Evolutionary conservation across 2,888 invertebrate species (phyloP), one percentile per base, ranked within the genome.

Genomic region (Nemapogon koenigi): DNA sequence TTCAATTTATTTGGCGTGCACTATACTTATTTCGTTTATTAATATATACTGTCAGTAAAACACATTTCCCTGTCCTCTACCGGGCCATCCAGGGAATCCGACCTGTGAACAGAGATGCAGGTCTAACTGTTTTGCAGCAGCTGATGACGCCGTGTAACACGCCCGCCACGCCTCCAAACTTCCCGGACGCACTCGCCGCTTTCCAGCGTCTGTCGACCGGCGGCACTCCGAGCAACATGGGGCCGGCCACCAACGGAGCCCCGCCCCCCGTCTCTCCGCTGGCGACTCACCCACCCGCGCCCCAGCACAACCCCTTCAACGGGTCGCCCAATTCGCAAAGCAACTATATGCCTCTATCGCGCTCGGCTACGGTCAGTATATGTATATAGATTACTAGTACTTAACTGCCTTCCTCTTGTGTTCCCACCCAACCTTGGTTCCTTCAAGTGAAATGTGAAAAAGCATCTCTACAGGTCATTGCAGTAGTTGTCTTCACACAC

Each of bases 161-260:
- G 41, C 95, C 95, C 37, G 94, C 94, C 36, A 95, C 95, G 33
- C 95, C 94, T 32, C 94, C 95, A 19, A 94, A 94, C 70, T 95
- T 95, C 61, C 94, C 94, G 3, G 95, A 95, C 59, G 89, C 94
- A 16, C 76, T 95, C 45, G 81, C 91, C 45, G 93, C 94, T 38
- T 91, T 95, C 64, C 91, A 93, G 8, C 90, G 93, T 59, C 83
- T 94, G 80, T 91, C 92, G 16, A 90, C 93, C 38, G 83, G 83
- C 35, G 68, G 83, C 42, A 73, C 81, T 48, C 79, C 81, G 2
- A 65, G 67, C 46, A 62, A 61, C 41, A 66, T 66, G 43, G 63
- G 62, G 55, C 50, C 2, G 56, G 62, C 44, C 55, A 57, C 45
- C 51, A 51, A 43, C 37, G 58, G 57, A 41, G 57, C 57, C 32